Evolutionary conservation across 1,140 invertebrate species (phyloP).

Genomic region (Manduca sexta): DNA sequence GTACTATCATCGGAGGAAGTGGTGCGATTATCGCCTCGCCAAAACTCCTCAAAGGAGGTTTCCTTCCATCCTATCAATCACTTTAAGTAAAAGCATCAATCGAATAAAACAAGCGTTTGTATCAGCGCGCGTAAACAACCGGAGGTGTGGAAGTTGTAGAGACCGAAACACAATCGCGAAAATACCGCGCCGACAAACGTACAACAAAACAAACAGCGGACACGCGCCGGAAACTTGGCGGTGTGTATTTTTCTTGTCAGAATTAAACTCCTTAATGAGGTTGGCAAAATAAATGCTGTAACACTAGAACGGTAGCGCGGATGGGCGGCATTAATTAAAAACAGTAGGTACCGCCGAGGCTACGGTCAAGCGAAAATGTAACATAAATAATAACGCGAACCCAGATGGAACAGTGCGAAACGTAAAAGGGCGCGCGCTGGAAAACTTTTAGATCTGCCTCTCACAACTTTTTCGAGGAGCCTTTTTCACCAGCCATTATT

Average conservation of each 20-base stretch:
- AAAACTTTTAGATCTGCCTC: constrained; percentile 56
- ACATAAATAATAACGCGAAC: constrained; percentile 64
- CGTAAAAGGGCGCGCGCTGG: constrained; percentile 40
- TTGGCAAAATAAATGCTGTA: constrained; percentile 65
- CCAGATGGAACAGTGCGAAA: constrained; percentile 37
- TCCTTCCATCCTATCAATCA: constrained; percentile 13
- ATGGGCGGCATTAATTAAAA: constrained; percentile 65
- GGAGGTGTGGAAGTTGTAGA: constrained; percentile 22
- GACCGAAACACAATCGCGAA: constrained; percentile 30
- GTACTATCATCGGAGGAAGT: too few species aligned
- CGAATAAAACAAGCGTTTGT: constrained; percentile 21
- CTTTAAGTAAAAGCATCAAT: constrained; percentile 20
- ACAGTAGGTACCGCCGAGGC: constrained; percentile 39
- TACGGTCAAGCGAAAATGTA: constrained; percentile 52
- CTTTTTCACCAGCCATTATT: constrained; percentile 63
- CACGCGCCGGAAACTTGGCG: constrained; percentile 24
- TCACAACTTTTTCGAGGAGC: constrained; percentile 57
- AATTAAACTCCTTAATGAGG: constrained; percentile 64
- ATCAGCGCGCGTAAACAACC: constrained; percentile 24
- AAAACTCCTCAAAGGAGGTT: too few species aligned
- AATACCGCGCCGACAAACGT: too few species aligned
- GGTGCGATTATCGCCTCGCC: too few species aligned
- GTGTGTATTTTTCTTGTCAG: constrained; percentile 48
- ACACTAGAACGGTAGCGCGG: constrained; percentile 56
- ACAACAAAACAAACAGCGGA: constrained; percentile 18